phyloP scores from a whole-genome alignment of 2,113 vertebrate species.

The Rhinichthys klamathensis region DNA sequence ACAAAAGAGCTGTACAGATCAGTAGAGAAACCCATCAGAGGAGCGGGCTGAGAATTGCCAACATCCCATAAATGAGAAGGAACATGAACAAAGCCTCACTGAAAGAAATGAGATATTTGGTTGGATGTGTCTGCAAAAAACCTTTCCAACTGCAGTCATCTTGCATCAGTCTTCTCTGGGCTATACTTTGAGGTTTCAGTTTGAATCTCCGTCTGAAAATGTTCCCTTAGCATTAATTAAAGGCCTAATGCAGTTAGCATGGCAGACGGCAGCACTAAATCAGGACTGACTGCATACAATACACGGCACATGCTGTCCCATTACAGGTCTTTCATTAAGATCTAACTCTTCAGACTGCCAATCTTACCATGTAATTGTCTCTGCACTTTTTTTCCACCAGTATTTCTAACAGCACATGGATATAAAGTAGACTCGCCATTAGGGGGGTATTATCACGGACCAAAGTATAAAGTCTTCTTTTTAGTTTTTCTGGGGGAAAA shows the following conservation, averaged over 20 bases:
- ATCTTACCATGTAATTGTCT: not conserved
- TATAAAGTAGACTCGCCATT: not conserved
- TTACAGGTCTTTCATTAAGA: not conserved
- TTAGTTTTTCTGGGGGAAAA: not conserved
- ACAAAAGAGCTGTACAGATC: not conserved
- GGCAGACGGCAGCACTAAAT: not conserved
- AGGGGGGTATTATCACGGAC: too few species aligned
- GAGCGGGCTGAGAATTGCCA: not conserved
- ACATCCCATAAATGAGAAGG: conserved; percentile 14
- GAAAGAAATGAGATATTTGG: not conserved
- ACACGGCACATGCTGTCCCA: not conserved
- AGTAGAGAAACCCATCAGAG: not conserved
- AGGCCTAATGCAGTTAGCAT: conserved; percentile 25
- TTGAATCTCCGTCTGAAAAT: not conserved
- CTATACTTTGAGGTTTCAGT: conserved; percentile 29
- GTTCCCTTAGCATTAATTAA: conserved; percentile 22
- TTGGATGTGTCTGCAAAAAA: not conserved
- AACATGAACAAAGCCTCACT: not conserved
- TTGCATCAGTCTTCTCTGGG: conserved; percentile 7
- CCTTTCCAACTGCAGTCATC: not conserved
- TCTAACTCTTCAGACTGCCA: not conserved
- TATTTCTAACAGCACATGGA: not conserved
- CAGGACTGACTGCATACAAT: not conserved
- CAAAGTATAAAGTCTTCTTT: not conserved
- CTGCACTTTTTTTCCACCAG: not conserved